Evolutionary conservation across 2,888 invertebrate genomes (phyloP).

Genomic region (Tachina lurida): DNA sequence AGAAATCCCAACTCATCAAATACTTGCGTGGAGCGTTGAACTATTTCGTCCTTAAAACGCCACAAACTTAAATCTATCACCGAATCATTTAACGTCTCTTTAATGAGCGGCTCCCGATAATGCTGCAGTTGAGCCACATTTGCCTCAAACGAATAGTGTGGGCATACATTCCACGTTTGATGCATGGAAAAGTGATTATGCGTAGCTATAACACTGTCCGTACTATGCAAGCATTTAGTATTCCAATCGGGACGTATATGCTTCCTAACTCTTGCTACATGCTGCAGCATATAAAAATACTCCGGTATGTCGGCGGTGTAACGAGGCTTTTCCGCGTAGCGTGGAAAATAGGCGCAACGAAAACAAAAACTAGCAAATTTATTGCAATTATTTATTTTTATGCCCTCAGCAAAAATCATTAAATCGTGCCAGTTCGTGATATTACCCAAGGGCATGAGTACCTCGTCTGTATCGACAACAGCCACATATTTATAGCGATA

Average conservation of each 20-base stretch:
- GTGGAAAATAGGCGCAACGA: slow-evolving; percentile 94
- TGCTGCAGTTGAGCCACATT: slow-evolving; percentile 94
- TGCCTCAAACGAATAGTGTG: slow-evolving; percentile 91
- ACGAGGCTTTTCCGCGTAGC: slow-evolving; percentile 87
- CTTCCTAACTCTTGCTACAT: slow-evolving; percentile 88
- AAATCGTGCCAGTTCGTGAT: slow-evolving; percentile 89
- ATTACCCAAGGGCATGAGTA: slow-evolving; percentile 92
- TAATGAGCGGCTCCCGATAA: slow-evolving; percentile 92
- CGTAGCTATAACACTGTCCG: slow-evolving; percentile 91
- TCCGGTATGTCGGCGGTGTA: slow-evolving; percentile 87
- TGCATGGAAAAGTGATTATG: slow-evolving; percentile 96
- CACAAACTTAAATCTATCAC: slow-evolving; percentile 93
- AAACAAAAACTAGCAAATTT: slow-evolving; percentile 88
- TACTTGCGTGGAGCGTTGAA: slow-evolving; percentile 87
- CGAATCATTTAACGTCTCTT: slow-evolving; percentile 90
- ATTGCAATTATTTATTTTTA: slow-evolving; percentile 85
- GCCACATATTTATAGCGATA: slow-evolving; percentile 94
- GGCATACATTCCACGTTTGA: slow-evolving; percentile 91
- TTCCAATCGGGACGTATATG: slow-evolving; percentile 88
- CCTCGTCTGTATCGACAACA: slow-evolving; percentile 95
- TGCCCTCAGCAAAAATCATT: slow-evolving; percentile 87
- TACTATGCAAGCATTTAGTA: slow-evolving; percentile 96
- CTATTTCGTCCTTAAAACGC: slow-evolving; percentile 90
- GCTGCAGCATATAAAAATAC: slow-evolving; percentile 96
- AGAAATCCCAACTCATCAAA: slow-evolving; percentile 84